A percentile compares a stretch with the other conserved stretches of the same genome.
phyloP scores from a whole-genome alignment of 2,797 vertebrate species.

The Neopelma chrysocephalum region DNA sequence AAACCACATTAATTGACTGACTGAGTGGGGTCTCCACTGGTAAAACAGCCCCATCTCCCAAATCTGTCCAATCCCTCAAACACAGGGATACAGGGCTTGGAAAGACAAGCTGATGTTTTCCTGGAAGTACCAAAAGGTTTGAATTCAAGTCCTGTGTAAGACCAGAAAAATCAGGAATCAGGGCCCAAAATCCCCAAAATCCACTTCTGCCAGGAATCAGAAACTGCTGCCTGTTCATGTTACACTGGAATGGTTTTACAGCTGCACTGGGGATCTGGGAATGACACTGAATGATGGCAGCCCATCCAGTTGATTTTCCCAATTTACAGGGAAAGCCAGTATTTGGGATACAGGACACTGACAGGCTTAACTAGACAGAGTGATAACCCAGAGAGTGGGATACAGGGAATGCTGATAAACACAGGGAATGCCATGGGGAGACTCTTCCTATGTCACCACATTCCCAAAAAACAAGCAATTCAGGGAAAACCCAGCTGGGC shows the following conservation, averaged over 20 bases:
- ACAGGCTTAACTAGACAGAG: background rate
- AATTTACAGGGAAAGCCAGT: fast-evolving
- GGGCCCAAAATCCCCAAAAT: background rate
- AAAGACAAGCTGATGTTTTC: background rate
- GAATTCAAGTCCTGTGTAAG: background rate
- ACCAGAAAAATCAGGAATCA: background rate
- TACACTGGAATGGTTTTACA: background rate
- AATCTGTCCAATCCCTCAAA: background rate
- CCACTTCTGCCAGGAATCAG: no score
- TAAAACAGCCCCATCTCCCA: background rate
- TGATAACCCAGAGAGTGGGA: fast-evolving
- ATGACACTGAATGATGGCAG: fast-evolving
- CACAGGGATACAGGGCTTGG: background rate
- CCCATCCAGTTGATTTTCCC: background rate
- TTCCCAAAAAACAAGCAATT: background rate
- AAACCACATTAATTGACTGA: fast-evolving
- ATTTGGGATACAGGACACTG: background rate
- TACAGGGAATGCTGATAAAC: background rate
- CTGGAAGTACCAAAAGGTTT: background rate
- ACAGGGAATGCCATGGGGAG: background rate
- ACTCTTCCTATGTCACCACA: background rate
- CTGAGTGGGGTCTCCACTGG: background rate
- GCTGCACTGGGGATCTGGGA: background rate
- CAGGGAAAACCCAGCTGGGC: background rate
- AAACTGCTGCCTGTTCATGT: fast-evolving